Conservation (phyloP, 2,113 vertebrate genomes). For the Chloropsis hardwickii region DNA sequence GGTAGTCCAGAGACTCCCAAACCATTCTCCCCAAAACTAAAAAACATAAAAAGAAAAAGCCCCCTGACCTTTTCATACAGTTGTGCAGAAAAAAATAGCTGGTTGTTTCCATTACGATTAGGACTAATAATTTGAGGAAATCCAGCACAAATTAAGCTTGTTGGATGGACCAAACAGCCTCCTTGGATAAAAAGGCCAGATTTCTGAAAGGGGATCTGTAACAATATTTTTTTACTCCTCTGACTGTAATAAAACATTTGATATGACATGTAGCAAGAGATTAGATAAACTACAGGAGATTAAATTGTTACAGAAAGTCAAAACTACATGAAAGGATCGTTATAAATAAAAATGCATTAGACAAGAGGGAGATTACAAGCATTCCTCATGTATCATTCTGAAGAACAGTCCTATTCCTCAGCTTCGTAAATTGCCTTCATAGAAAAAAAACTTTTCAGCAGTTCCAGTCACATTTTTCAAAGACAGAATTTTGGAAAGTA, state of each 20-base stretch:
- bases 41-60: accelerated
- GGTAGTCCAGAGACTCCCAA: background rate
- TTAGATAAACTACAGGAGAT: background rate
- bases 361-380: background rate
- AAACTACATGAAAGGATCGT: background rate
- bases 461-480: background rate
- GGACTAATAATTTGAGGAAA: background rate
- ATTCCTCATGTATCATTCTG: background rate
- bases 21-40: background rate
- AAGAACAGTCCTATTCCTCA: background rate
- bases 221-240: background rate
- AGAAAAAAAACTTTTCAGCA: background rate
- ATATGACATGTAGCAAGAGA: background rate
- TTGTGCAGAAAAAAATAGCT: background rate
- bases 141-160: background rate
- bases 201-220: background rate
- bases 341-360: background rate
- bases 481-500: background rate
- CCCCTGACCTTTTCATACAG: background rate
- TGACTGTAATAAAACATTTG: background rate
- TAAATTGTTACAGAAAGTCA: background rate
- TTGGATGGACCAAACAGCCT: background rate
- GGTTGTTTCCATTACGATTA: background rate
- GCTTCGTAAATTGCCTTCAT: background rate
- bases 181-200: background rate